Evolutionary conservation across 2,797 vertebrate genomes (phyloP).

Genomic region (Centroberyx gerrardi): DNA sequence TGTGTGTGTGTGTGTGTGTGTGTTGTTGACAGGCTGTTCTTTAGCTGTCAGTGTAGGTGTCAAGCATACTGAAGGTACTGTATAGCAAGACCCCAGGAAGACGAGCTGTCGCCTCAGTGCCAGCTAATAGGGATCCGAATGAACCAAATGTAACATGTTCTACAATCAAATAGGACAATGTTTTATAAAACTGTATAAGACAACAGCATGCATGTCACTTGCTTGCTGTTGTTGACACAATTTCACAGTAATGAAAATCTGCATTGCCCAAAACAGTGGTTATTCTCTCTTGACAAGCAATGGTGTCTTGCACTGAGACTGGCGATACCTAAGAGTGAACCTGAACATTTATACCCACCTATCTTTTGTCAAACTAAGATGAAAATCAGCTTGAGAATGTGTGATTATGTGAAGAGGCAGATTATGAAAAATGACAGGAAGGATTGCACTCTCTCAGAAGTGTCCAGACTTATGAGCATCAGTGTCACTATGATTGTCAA

Average conservation of each 20-base stretch:
- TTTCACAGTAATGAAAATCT: too few relatives aligned
- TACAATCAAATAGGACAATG: not conserved
- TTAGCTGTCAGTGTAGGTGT: conserved; percentile 63
- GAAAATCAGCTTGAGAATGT: conserved; percentile 28
- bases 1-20: conserved; percentile 7
- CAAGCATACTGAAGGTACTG: conserved; percentile 46
- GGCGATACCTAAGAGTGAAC: conserved; percentile 3
- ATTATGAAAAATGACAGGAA: conserved; percentile 46
- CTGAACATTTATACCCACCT: not conserved
- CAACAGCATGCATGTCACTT: not conserved
- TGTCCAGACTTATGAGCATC: conserved; percentile 35
- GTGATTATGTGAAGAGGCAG: conserved; percentile 31
- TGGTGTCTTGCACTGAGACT: not conserved
- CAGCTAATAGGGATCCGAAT: conserved; percentile 45
- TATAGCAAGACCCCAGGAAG: conserved; percentile 37
- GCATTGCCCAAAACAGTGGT: too few relatives aligned
- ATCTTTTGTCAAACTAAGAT: conserved; percentile 14
- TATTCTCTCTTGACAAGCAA: too few relatives aligned
- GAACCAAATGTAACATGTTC: conserved; percentile 25
- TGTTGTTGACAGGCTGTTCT: conserved; percentile 63
- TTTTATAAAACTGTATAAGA: conserved; percentile 3
- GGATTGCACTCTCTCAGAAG: conserved; percentile 24
- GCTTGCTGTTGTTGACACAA: not conserved
- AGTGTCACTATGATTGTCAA: conserved; percentile 27
- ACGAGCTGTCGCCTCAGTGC: conserved; percentile 31